phyloP scores from a whole-genome alignment of 1,140 invertebrate species.

The Neocloeon triangulifer region DNA sequence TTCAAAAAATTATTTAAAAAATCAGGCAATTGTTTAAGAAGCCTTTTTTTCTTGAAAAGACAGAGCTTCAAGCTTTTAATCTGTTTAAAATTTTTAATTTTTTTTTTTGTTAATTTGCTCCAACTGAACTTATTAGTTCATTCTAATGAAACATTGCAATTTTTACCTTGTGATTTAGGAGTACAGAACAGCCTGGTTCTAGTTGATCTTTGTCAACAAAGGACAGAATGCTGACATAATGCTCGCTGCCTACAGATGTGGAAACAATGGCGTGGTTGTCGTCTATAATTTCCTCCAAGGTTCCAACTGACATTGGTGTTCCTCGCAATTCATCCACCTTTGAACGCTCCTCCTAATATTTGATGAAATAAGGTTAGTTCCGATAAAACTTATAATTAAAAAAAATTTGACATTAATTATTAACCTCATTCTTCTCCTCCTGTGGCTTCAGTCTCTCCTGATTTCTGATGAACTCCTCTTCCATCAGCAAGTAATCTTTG shows the following conservation, averaged over 20 bases:
- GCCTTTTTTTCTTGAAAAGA: too few relatives aligned
- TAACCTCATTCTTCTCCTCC: slow-evolving; percentile 88
- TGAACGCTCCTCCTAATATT: slow-evolving; percentile 71
- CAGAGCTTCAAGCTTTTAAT: too few relatives aligned
- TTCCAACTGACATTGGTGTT: slow-evolving; percentile 99
- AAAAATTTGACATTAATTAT: too few relatives aligned
- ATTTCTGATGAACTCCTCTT: slow-evolving; percentile 98
- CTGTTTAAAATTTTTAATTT: too few relatives aligned
- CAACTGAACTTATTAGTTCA: too few relatives aligned
- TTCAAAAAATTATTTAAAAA: too few relatives aligned
- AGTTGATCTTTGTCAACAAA: slow-evolving; percentile 99
- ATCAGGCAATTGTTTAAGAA: too few relatives aligned
- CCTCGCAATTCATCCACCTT: slow-evolving; percentile 97
- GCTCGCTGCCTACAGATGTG: slow-evolving; percentile 97
- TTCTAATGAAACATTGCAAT: too few relatives aligned
- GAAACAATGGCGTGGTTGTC: slow-evolving; percentile 99
- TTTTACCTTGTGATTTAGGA: slow-evolving; percentile 90
- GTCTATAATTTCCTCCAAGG: slow-evolving; percentile 98
- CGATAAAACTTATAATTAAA: too few relatives aligned
- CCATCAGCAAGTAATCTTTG: slow-evolving; percentile 97
- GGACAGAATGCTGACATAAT: slow-evolving; percentile 97
- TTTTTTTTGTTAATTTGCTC: too few relatives aligned
- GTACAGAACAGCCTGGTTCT: slow-evolving; percentile 95
- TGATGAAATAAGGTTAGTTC: too few relatives aligned
- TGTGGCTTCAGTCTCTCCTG: slow-evolving; percentile 96